Conservation (phyloP, 2,797 vertebrate genomes). For the Lepus oiostolus region DNA sequence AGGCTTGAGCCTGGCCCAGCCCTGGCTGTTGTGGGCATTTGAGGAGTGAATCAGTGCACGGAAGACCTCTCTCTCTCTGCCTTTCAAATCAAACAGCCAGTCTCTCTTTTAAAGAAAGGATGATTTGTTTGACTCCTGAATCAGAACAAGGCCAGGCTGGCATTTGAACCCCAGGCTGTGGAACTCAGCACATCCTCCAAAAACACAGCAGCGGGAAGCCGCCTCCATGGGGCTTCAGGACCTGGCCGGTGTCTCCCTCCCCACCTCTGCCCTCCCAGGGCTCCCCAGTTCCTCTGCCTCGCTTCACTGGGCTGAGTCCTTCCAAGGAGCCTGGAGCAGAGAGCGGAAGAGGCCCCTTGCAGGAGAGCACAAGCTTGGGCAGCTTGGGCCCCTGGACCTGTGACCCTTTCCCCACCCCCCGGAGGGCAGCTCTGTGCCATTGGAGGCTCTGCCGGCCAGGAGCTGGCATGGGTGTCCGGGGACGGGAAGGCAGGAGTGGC, state of each 20-base stretch:
- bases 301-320: background rate
- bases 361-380: background rate
- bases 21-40: no score
- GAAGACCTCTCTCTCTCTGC: no score
- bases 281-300: background rate
- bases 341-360: background rate
- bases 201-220: no score
- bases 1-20: no score
- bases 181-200: no score
- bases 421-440: background rate
- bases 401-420: background rate
- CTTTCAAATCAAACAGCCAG: no score
- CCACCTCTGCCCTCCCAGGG: background rate
- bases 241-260: background rate
- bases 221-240: no score
- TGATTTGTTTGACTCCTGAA: no score
- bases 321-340: background rate
- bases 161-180: no score
- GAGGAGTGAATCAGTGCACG: no score
- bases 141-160: no score
- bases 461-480: background rate
- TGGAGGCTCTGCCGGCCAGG: background rate
- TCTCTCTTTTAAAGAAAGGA: no score
- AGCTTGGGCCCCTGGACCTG: background rate
- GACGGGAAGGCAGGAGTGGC: background rate